These are phyloP conservation scores for Drosophila meridiana DNA, from an alignment of 2,888 invertebrate species.

Conservation along the genomic window DNA sequence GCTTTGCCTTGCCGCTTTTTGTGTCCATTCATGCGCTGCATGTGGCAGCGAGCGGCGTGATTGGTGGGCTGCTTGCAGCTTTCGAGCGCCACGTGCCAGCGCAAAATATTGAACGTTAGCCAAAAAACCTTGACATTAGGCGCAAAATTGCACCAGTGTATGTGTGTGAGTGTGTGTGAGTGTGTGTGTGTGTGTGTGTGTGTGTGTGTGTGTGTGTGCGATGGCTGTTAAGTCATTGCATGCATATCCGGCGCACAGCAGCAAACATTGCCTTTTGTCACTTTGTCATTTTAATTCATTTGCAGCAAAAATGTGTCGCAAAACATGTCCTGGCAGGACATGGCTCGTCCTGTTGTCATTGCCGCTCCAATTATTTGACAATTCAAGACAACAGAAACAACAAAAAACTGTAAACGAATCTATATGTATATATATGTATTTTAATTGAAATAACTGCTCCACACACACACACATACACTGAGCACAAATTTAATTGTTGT, in stretches of 20 bases:
- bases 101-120: conserved; percentile 62
- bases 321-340: conserved; percentile 11
- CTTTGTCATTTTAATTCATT: conserved; percentile 35
- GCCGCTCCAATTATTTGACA: conserved; percentile 53
- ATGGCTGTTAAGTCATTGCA: conserved; percentile 18
- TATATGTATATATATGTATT: background rate
- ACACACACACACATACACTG: conserved; percentile 5
- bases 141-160: conserved; percentile 15
- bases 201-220: background rate
- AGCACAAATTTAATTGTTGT: conserved; percentile 49
- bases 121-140: conserved; percentile 79
- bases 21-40: conserved; percentile 63
- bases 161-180: conserved; percentile 8
- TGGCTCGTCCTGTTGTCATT: conserved; percentile 33
- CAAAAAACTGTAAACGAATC: conserved; percentile 6
- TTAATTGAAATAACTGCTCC: conserved; percentile 54
- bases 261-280: conserved; percentile 12
- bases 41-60: conserved; percentile 44
- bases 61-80: conserved; percentile 33
- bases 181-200: conserved; percentile 10
- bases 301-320: conserved; percentile 15
- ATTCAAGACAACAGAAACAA: conserved; percentile 29
- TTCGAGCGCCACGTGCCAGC: conserved; percentile 54
- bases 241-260: conserved; percentile 38
- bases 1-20: conserved; percentile 10